phyloP scores from a whole-genome alignment of 1,140 invertebrate genomes.

The Tetranychus cinnabarinus region DNA sequence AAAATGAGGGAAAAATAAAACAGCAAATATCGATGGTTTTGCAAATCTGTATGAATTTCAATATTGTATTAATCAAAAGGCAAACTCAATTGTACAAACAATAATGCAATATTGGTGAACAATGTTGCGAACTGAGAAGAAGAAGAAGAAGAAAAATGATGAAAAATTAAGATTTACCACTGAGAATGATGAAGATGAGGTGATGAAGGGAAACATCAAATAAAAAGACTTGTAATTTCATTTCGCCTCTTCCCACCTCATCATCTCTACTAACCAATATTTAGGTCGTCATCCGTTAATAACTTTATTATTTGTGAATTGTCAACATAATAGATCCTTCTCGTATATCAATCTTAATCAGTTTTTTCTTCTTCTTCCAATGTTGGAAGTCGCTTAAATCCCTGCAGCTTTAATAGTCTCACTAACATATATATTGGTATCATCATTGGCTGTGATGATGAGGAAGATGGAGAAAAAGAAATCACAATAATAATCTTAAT shows the following conservation, averaged over 20 bases:
- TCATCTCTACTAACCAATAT: not conserved
- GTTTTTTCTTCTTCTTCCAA: not conserved
- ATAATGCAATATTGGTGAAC: too few relatives aligned
- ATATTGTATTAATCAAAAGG: too few relatives aligned
- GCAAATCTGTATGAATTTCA: too few relatives aligned
- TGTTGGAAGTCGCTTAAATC: too few relatives aligned
- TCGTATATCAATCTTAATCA: conserved; percentile 11
- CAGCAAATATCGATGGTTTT: too few relatives aligned
- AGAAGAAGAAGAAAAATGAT: not conserved
- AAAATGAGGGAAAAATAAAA: too few relatives aligned
- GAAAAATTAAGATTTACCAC: not conserved
- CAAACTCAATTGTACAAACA: too few relatives aligned
- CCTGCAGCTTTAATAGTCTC: too few relatives aligned
- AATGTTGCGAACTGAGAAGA: too few relatives aligned
- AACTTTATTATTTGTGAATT: conserved; percentile 10
- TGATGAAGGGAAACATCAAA: not conserved
- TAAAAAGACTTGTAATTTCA: not conserved
- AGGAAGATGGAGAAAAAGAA: not conserved
- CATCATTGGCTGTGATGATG: not conserved
- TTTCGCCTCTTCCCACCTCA: too few relatives aligned
- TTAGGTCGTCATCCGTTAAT: conserved; percentile 7
- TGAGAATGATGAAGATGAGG: not conserved
- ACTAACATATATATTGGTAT: not conserved
- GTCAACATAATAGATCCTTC: conserved; percentile 1
- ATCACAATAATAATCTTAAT: not conserved